Percentiles rank a stretch among this genome's conserved stretches.
Conservation (phyloP, 1,140 invertebrate species). For the Gonatopus flavifemur region DNA sequence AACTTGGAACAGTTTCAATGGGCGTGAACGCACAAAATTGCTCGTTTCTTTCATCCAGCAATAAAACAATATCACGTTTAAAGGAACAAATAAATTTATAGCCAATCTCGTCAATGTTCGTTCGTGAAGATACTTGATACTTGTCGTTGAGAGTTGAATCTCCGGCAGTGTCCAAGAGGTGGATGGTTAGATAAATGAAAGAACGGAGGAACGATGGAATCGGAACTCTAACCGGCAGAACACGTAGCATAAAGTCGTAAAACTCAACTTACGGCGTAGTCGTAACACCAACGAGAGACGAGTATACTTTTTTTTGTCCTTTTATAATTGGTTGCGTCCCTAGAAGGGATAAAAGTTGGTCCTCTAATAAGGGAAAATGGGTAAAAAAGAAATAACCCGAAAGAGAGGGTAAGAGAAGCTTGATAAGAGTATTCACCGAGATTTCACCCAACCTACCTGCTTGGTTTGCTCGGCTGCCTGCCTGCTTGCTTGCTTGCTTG, state of each 20-base stretch:
- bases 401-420: too few species aligned
- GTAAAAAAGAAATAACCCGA: slow-evolving; percentile 9
- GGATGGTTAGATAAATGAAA: background rate
- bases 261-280: slow-evolving; percentile 47
- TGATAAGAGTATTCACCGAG: too few species aligned
- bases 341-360: slow-evolving; percentile 31
- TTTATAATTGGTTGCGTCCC: slow-evolving; percentile 44
- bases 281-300: slow-evolving; percentile 45
- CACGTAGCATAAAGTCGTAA: slow-evolving; percentile 54
- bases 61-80: slow-evolving; percentile 49
- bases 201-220: slow-evolving; percentile 25
- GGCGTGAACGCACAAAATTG: slow-evolving; percentile 24
- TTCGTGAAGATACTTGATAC: slow-evolving; percentile 23
- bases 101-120: slow-evolving; percentile 47
- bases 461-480: too few species aligned
- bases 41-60: slow-evolving; percentile 40
- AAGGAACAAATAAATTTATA: slow-evolving; percentile 53
- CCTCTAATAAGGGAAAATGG: slow-evolving; percentile 34
- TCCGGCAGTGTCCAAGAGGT: slow-evolving; percentile 9
- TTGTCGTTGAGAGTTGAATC: too few species aligned
- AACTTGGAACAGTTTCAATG: too few species aligned
- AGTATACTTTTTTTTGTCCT: slow-evolving; percentile 21
- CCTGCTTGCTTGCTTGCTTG: slow-evolving; percentile 11
- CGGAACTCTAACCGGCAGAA: slow-evolving; percentile 37
- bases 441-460: too few species aligned